These are phyloP conservation scores for Empidonax traillii DNA, from an alignment of 2,113 vertebrate species.

Conservation along the genomic window DNA sequence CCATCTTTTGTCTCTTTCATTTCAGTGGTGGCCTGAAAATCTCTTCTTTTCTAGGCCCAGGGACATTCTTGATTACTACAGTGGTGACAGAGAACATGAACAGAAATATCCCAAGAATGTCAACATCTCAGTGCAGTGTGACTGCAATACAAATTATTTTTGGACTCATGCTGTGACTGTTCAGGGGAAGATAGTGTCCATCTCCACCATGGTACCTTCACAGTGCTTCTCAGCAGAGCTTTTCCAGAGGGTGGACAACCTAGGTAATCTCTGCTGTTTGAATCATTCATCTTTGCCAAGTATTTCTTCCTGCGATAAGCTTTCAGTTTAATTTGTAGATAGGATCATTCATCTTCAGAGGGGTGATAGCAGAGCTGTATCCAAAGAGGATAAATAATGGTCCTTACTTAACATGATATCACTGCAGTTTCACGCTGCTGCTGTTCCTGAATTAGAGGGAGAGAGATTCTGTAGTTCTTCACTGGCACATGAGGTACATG, in stretches of 20 bases:
- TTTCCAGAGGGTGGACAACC: not conserved
- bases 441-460: not conserved
- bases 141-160: not conserved
- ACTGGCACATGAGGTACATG: not conserved
- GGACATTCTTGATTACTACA: not conserved
- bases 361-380: not conserved
- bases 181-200: not conserved
- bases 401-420: not conserved
- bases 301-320: not conserved
- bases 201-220: not conserved
- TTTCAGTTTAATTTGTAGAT: not conserved
- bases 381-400: not conserved
- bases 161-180: not conserved
- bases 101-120: not conserved
- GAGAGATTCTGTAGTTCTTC: rapidly evolving
- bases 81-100: not conserved
- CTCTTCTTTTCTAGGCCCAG: not conserved
- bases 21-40: not conserved
- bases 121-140: not conserved
- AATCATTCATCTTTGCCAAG: not conserved
- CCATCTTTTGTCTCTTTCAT: not conserved
- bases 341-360: not conserved
- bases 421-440: not conserved
- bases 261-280: not conserved
- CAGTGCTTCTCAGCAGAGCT: not conserved